phyloP scores from a whole-genome alignment of 2,797 vertebrate species.

The Channa striata region DNA sequence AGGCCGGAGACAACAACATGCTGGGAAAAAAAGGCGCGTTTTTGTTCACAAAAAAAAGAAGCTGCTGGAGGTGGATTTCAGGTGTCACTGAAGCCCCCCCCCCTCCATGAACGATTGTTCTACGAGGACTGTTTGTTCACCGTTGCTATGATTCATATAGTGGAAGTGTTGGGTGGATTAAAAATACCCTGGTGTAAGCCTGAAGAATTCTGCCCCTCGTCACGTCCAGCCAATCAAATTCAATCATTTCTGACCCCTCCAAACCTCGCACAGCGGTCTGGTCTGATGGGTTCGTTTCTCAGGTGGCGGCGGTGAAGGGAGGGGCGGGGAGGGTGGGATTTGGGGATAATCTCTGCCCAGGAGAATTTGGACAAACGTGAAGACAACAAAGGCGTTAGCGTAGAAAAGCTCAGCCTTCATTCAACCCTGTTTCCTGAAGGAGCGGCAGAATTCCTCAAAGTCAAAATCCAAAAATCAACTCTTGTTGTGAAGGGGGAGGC shows the following conservation, averaged over 20 bases:
- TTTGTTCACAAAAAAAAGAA: neutral
- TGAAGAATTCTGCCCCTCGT: slow-evolving; percentile 62
- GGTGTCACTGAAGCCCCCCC: slow-evolving; percentile 86
- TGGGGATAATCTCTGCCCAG: slow-evolving; percentile 39
- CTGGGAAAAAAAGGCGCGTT: neutral
- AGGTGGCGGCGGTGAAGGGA: slow-evolving; percentile 14
- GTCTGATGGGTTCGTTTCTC: slow-evolving; percentile 28
- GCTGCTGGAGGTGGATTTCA: slow-evolving; percentile 54
- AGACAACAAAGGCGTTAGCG: slow-evolving; percentile 62
- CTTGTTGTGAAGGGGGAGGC: neutral
- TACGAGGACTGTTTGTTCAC: slow-evolving; percentile 46
- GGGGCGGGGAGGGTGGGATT: neutral
- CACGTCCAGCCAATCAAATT: slow-evolving; percentile 35
- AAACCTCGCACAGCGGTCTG: slow-evolving; percentile 23
- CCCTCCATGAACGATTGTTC: slow-evolving; percentile 61
- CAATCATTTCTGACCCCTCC: slow-evolving; percentile 16
- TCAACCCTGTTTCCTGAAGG: slow-evolving; percentile 76
- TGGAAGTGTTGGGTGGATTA: slow-evolving; percentile 50
- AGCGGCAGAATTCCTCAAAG: slow-evolving; percentile 65
- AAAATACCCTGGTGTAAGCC: slow-evolving; percentile 69
- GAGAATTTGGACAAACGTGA: slow-evolving; percentile 68
- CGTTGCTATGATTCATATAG: slow-evolving; percentile 44
- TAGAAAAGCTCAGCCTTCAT: slow-evolving; percentile 61
- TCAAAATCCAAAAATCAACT: slow-evolving; percentile 54
- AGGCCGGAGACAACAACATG: neutral